Percentiles rank a stretch among this genome's conserved stretches.
These are phyloP conservation scores for Goniozus legneri DNA, from an alignment of 1,140 invertebrate genomes.

Conservation along the genomic window DNA sequence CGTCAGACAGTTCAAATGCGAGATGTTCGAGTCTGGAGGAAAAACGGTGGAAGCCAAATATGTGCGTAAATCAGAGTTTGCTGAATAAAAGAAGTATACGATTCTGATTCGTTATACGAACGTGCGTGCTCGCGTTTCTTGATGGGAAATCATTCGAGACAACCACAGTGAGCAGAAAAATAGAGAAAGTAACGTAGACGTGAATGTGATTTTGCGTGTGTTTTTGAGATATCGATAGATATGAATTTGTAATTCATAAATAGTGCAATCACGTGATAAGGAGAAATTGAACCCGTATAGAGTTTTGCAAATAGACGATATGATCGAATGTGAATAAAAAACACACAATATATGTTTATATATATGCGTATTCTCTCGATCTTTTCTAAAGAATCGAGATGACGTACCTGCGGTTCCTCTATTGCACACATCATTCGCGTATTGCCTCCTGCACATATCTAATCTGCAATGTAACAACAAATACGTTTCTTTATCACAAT, in stretches of 20 bases:
- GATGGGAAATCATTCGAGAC: conserved; percentile 3
- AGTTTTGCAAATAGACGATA: background rate
- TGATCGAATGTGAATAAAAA: background rate
- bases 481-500: conserved; percentile 48
- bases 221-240: no score
- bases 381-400: conserved; percentile 24
- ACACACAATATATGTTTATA: background rate
- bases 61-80: no score
- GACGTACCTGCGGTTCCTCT: conserved; percentile 93
- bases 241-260: no score
- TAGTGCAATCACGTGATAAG: no score
- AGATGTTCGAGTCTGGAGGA: no score
- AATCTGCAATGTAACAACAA: conserved; percentile 76
- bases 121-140: background rate
- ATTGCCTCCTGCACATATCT: conserved; percentile 96
- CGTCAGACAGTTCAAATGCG: no score
- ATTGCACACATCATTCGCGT: conserved; percentile 92
- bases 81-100: no score
- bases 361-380: background rate
- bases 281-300: conserved; percentile 1
- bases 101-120: no score
- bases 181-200: background rate
- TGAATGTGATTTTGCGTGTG: conserved; percentile 2
- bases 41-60: no score
- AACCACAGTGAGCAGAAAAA: background rate